These are phyloP conservation scores for Microdon myrmicae DNA, from an alignment of 2,888 invertebrate species.

Conservation along the genomic window DNA sequence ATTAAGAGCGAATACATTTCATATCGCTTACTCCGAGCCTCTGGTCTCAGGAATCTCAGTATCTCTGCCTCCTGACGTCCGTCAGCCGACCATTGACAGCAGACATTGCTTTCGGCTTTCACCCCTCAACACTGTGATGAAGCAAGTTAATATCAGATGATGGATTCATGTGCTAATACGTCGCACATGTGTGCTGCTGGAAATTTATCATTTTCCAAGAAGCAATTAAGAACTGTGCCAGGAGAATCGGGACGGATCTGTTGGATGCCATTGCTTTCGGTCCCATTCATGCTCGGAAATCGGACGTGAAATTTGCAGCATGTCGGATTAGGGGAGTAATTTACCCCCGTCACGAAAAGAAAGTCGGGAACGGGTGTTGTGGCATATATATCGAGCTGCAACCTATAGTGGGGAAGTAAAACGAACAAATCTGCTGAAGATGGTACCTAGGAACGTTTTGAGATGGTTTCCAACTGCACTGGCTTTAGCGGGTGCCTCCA, in stretches of 20 bases:
- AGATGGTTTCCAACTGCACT: too few relatives aligned
- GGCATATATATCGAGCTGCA: too few relatives aligned
- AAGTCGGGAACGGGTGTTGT: too few relatives aligned
- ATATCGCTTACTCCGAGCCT: slow-evolving; percentile 36
- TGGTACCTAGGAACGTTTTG: too few relatives aligned
- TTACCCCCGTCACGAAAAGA: too few relatives aligned
- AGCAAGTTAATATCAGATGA: slow-evolving; percentile 50
- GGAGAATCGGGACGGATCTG: slow-evolving; percentile 14
- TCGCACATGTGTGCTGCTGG: slow-evolving; percentile 50
- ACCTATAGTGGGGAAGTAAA: too few relatives aligned
- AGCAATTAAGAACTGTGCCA: slow-evolving; percentile 50
- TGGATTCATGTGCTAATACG: slow-evolving; percentile 52
- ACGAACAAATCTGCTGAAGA: too few relatives aligned
- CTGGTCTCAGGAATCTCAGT: slow-evolving; percentile 26
- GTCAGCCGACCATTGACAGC: background rate
- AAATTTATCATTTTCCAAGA: slow-evolving; percentile 51
- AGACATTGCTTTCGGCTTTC: slow-evolving; percentile 4
- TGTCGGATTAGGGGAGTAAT: slow-evolving; percentile 52
- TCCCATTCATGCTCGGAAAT: slow-evolving; percentile 46
- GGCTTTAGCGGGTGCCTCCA: too few relatives aligned
- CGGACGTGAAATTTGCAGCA: slow-evolving; percentile 52
- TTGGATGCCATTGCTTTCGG: slow-evolving; percentile 31
- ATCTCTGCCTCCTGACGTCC: slow-evolving; percentile 4
- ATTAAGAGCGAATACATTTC: slow-evolving; percentile 48
- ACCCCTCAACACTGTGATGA: slow-evolving; percentile 11